phyloP scores from a whole-genome alignment of 2,113 vertebrate genomes.

The Mixornis gularis region DNA sequence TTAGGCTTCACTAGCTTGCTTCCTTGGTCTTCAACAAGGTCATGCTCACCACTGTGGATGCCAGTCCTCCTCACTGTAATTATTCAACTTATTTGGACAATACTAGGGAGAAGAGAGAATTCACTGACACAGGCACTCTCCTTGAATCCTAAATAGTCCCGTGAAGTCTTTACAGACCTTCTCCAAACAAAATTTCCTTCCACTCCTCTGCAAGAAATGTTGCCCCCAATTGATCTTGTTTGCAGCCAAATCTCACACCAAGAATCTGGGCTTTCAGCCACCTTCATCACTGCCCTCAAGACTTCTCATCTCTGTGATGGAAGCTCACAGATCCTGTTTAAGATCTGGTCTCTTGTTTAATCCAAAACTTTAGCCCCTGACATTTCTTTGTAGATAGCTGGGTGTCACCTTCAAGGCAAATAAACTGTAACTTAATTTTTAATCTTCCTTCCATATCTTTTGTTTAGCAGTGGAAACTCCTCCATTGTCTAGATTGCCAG shows the following conservation, averaged over 20 bases:
- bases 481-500: neutral
- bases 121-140: neutral
- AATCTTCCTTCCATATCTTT: neutral
- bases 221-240: neutral
- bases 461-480: neutral
- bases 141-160: neutral
- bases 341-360: neutral
- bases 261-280: neutral
- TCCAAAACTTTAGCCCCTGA: neutral
- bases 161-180: rapidly evolving
- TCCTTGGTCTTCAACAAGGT: neutral
- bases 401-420: neutral
- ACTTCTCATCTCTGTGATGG: neutral
- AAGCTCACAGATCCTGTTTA: neutral
- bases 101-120: neutral
- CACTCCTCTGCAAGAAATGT: neutral
- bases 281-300: neutral
- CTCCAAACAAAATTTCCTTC: neutral
- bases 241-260: neutral
- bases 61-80: neutral
- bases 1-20: neutral
- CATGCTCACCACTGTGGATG: neutral
- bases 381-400: neutral
- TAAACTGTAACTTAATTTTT: neutral
- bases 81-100: neutral